phyloP scores from a whole-genome alignment of 2,113 vertebrate genomes.

The Pelecanoides urinatrix region DNA sequence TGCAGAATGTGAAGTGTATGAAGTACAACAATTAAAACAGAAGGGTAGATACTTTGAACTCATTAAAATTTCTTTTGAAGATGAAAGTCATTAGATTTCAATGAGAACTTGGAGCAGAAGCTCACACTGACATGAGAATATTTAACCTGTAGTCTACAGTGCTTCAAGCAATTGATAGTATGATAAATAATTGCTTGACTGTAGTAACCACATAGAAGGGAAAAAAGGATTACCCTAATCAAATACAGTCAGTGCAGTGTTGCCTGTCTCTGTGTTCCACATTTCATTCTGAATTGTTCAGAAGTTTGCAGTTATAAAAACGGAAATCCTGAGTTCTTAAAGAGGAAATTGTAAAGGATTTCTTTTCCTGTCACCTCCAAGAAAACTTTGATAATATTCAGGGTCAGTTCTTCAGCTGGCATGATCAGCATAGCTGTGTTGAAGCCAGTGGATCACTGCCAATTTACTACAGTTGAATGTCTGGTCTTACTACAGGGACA shows the following conservation, averaged over 20 bases:
- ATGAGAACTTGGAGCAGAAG: constrained; percentile 76
- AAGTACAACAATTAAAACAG: constrained; percentile 74
- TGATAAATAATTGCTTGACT: constrained; percentile 90
- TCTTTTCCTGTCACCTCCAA: constrained; percentile 45
- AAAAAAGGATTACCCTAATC: constrained; percentile 82
- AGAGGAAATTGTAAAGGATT: constrained; percentile 61
- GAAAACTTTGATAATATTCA: constrained; percentile 47
- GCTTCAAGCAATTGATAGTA: constrained; percentile 85
- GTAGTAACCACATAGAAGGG: constrained; percentile 86
- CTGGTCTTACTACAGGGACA: neutral
- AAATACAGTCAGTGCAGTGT: constrained; percentile 79
- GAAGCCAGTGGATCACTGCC: neutral
- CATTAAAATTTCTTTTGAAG: constrained; percentile 84
- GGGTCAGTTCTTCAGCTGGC: constrained; percentile 33
- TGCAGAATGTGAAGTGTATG: constrained; percentile 45
- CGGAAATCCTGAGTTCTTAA: constrained; percentile 40
- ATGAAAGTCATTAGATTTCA: constrained; percentile 87
- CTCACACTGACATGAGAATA: constrained; percentile 81
- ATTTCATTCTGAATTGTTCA: constrained; percentile 71
- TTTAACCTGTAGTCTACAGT: constrained; percentile 87
- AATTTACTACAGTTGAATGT: neutral
- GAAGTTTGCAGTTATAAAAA: constrained; percentile 46
- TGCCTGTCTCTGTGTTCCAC: constrained; percentile 78
- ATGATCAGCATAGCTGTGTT: neutral
- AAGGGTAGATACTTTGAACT: constrained; percentile 67